Evolutionary conservation across 2,797 vertebrate species (phyloP), one percentile per base, ranked within the genome.

Genomic region (Melanogrammus aeglefinus): DNA sequence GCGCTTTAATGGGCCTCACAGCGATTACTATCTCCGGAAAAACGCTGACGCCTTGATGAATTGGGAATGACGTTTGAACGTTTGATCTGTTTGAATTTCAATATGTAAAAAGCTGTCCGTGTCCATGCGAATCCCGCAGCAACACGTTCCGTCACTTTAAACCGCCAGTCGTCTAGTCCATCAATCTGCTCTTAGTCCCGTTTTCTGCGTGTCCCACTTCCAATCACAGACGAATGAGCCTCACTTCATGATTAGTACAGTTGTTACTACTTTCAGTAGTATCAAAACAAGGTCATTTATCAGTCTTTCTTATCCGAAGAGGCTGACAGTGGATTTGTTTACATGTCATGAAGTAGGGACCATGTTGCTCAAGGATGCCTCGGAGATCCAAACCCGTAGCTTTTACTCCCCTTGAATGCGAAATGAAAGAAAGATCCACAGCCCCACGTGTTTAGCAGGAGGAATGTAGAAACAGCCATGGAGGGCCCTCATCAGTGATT

Each of bases 1-100:
- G 81, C 79, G 76, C 86, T 83, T 89, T 69, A 78, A 83, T 78
- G 84, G 76, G 79, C 83, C 77, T 77, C 44, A 39, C 63, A 33
- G 75, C 72, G 33, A 12, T 69, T 24, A 69, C 63, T 12, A 27
- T 27, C 63, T 13, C n/a, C 63, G 10, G 57, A 27, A 27, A 69
- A 69, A 9, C 7, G 63, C 63, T 69, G 63, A 69, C 63, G 10
- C 24, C 6, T 69, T 27, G 24, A 69, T 69, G n/a, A 24, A 69
- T 69, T 69, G 63, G 12, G 24, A 27, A 69, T 69, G 63, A 13
- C n/a, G 24, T 69, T 9, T 69, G 57, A 63, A 63, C 57, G 57
- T 69, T 69, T 69, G 63, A 69, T 27, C n/a, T 10, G 24, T 24
- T 8, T 4, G n/a, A 10, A 69, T 69, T 69, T 69, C 24, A 27